phyloP scores from a whole-genome alignment of 2,797 vertebrate species.

The Diplodus sargus region DNA sequence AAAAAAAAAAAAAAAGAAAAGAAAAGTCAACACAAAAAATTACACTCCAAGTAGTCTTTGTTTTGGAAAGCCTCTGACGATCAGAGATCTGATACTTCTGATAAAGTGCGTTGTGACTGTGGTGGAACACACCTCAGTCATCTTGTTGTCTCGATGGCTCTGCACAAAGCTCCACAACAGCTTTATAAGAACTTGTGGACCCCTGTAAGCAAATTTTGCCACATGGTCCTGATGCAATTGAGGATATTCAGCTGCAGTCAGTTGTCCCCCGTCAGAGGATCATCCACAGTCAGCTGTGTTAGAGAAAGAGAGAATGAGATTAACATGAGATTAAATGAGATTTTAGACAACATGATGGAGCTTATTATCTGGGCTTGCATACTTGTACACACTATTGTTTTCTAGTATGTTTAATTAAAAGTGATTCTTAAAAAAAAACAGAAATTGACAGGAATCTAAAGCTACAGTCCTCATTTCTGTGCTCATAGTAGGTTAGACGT shows the following conservation, averaged over 20 bases:
- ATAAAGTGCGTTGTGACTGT: slow-evolving; percentile 30
- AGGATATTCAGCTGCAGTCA: slow-evolving; percentile 48
- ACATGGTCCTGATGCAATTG: slow-evolving; percentile 36
- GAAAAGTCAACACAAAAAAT: slow-evolving; percentile 13
- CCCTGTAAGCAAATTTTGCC: slow-evolving; percentile 1
- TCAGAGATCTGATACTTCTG: slow-evolving; percentile 35
- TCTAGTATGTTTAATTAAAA: not conserved
- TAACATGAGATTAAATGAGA: slow-evolving; percentile 17
- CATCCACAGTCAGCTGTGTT: slow-evolving; percentile 62
- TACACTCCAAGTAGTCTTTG: slow-evolving; percentile 66
- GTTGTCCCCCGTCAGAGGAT: slow-evolving; percentile 42
- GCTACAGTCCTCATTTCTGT: not conserved
- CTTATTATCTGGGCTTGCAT: not conserved
- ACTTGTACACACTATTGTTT: not conserved
- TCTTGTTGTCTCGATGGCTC: slow-evolving; percentile 43
- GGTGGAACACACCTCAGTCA: slow-evolving; percentile 26
- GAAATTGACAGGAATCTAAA: not conserved
- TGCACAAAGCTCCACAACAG: slow-evolving; percentile 22
- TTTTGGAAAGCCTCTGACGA: slow-evolving; percentile 44
- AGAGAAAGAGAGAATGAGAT: slow-evolving; percentile 32
- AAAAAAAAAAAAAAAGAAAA: not conserved
- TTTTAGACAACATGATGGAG: not conserved
- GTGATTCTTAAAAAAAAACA: not conserved
- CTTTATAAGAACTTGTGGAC: slow-evolving; percentile 22
- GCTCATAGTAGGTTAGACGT: slow-evolving; percentile 17